A percentile compares a stretch with the other conserved stretches of the same genome.
Evolutionary conservation across 2,888 invertebrate species (phyloP).

Genomic region (Platypus cylindrus): DNA sequence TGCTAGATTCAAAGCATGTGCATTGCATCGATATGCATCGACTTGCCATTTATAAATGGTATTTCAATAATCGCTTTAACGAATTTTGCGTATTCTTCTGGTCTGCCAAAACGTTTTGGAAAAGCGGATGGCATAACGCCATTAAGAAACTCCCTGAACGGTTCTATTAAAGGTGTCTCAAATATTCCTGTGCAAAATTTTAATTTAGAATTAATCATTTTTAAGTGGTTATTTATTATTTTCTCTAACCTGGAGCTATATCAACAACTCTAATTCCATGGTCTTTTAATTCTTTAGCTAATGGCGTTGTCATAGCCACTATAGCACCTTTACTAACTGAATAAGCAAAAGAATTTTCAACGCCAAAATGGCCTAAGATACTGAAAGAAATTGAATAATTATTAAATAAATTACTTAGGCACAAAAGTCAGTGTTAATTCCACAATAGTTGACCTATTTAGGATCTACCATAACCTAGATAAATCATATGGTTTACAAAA

Average conservation of each 20-base stretch:
- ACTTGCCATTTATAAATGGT: slow-evolving; percentile 5
- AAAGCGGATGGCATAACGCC: background rate
- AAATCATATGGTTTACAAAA: no score
- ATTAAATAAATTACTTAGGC: no score
- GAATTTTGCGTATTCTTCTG: slow-evolving; percentile 5
- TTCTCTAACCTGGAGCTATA: slow-evolving; percentile 12
- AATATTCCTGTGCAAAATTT: no score
- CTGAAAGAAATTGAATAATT: slow-evolving; percentile 3
- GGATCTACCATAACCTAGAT: no score
- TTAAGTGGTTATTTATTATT: background rate
- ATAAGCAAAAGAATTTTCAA: slow-evolving; percentile 3
- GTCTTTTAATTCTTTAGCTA: slow-evolving; percentile 9
- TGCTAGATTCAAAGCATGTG: no score
- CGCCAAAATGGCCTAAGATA: slow-evolving; percentile 6
- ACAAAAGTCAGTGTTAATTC: no score
- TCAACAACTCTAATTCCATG: slow-evolving; percentile 12
- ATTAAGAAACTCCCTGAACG: background rate
- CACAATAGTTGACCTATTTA: no score
- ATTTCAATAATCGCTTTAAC: slow-evolving; percentile 6
- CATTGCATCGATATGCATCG: slow-evolving; percentile 8
- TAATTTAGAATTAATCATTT: no score
- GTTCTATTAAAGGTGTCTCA: background rate
- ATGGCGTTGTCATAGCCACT: slow-evolving; percentile 6
- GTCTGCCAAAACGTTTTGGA: slow-evolving; percentile 3
- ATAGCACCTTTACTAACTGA: slow-evolving; percentile 12